Conservation (phyloP, 1,140 invertebrate genomes). For the Neodiprion lecontei region DNA sequence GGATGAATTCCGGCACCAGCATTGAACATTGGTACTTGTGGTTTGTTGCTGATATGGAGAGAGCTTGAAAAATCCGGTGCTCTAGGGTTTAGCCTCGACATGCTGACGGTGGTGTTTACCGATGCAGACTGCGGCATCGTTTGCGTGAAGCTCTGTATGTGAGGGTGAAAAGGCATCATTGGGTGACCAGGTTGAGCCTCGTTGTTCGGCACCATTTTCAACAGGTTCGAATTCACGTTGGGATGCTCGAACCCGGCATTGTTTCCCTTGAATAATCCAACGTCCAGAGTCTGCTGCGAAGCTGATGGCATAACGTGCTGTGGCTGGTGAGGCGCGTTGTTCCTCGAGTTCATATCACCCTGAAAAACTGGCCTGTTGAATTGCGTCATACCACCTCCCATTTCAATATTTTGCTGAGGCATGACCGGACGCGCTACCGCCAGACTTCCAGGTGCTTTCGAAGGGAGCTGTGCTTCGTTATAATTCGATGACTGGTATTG, state of each 20-base stretch:
- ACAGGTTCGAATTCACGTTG: constrained; percentile 51
- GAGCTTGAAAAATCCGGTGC: constrained; percentile 81
- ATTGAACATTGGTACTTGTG: constrained; percentile 59
- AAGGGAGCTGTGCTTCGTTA: constrained; percentile 43
- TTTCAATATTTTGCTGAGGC: constrained; percentile 48
- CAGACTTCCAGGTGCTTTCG: constrained; percentile 50
- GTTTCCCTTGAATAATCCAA: constrained; percentile 43
- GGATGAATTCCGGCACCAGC: constrained; percentile 47
- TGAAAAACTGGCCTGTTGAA: constrained; percentile 50
- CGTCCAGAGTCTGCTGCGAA: constrained; percentile 44
- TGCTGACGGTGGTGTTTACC: constrained; percentile 63
- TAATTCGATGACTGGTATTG: constrained; percentile 50
- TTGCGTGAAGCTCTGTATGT: constrained; percentile 58
- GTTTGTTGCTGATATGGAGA: constrained; percentile 58
- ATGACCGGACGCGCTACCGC: constrained; percentile 53
- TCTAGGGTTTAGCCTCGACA: constrained; percentile 85
- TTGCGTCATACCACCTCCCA: constrained; percentile 41
- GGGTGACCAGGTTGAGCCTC: constrained; percentile 46
- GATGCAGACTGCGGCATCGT: constrained; percentile 49
- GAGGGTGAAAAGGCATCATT: constrained; percentile 51
- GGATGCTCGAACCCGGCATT: constrained; percentile 50
- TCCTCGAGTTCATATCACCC: constrained; percentile 39
- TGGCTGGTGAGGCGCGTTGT: constrained; percentile 35
- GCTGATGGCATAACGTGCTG: constrained; percentile 42
- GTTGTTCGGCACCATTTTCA: constrained; percentile 58